phyloP scores from a whole-genome alignment of 2,888 invertebrate genomes.

The Ectemnius lituratus region DNA sequence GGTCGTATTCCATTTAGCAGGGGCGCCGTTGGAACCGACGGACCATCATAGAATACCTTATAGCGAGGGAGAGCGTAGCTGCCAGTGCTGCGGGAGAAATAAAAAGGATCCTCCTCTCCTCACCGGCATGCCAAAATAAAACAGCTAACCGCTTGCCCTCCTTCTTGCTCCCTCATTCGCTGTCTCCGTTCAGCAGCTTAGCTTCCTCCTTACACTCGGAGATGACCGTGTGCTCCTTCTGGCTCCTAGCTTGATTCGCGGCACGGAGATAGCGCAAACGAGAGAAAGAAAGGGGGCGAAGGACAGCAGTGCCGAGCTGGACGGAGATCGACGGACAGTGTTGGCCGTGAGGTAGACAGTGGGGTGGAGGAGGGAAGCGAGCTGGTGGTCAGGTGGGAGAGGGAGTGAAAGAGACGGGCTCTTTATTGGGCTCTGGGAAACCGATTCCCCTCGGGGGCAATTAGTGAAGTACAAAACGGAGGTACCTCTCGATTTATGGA shows the following conservation, averaged over 20 bases:
- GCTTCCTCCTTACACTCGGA: slow-evolving; percentile 33
- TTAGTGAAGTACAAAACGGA: slow-evolving; percentile 61
- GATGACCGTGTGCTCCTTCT: slow-evolving; percentile 45
- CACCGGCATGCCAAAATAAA: slow-evolving; percentile 67
- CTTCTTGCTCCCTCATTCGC: slow-evolving; percentile 39
- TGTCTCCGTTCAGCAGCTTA: not conserved
- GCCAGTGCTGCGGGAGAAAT: slow-evolving; percentile 64
- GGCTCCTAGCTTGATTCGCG: slow-evolving; percentile 35
- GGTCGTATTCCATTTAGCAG: slow-evolving; percentile 70
- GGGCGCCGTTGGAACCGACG: slow-evolving; percentile 69
- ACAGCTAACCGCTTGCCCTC: slow-evolving; percentile 35
- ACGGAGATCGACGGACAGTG: slow-evolving; percentile 11
- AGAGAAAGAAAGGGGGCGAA: slow-evolving; percentile 2
- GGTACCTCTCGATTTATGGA: slow-evolving; percentile 62
- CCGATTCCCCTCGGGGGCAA: slow-evolving; percentile 62
- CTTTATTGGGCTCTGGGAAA: slow-evolving; percentile 62
- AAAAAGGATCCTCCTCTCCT: slow-evolving; percentile 61
- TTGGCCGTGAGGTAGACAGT: slow-evolving; percentile 6
- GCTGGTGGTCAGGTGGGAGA: slow-evolving; percentile 8
- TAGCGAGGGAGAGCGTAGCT: slow-evolving; percentile 59
- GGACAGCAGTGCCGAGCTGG: slow-evolving; percentile 1
- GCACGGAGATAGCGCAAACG: slow-evolving; percentile 19
- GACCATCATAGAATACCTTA: slow-evolving; percentile 73
- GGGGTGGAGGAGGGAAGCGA: slow-evolving; percentile 13
- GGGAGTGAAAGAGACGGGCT: slow-evolving; percentile 25